Conservation (phyloP, 2,113 vertebrate genomes). For the Pitta sordida region DNA sequence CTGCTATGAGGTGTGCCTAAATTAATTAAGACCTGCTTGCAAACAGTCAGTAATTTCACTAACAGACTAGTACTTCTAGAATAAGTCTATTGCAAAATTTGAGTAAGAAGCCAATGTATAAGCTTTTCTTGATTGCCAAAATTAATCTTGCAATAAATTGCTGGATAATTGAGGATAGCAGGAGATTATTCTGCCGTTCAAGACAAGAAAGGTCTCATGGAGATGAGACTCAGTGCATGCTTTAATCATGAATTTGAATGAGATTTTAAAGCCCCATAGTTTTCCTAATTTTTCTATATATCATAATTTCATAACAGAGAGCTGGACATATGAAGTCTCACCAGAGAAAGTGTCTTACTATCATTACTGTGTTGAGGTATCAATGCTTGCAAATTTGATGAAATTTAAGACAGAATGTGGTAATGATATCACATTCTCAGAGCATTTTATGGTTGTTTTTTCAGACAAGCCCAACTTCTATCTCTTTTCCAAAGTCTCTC, state of each 20-base stretch:
- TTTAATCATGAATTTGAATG: not conserved
- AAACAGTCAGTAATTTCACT: not conserved
- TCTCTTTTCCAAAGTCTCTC: not conserved
- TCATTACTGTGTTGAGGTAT: not conserved
- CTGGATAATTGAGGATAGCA: not conserved
- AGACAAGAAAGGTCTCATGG: not conserved
- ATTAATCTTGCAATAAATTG: not conserved
- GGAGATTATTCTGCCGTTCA: not conserved
- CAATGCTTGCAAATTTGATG: not conserved
- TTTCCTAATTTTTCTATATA: not conserved
- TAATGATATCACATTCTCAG: not conserved
- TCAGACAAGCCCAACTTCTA: not conserved
- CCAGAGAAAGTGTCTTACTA: not conserved
- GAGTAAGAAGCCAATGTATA: not conserved
- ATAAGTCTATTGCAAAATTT: not conserved
- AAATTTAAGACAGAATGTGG: not conserved
- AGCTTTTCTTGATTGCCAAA: not conserved
- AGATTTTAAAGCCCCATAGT: fast-evolving
- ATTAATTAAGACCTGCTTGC: not conserved
- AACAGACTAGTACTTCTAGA: not conserved
- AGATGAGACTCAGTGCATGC: not conserved
- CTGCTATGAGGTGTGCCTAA: not conserved
- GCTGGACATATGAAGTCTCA: not conserved
- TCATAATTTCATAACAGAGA: not conserved
- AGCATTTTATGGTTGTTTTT: not conserved